Evolutionary conservation across 1,140 invertebrate genomes (phyloP), one percentile per base, ranked within the genome.

Genomic region (Brachystomella parvula): DNA sequence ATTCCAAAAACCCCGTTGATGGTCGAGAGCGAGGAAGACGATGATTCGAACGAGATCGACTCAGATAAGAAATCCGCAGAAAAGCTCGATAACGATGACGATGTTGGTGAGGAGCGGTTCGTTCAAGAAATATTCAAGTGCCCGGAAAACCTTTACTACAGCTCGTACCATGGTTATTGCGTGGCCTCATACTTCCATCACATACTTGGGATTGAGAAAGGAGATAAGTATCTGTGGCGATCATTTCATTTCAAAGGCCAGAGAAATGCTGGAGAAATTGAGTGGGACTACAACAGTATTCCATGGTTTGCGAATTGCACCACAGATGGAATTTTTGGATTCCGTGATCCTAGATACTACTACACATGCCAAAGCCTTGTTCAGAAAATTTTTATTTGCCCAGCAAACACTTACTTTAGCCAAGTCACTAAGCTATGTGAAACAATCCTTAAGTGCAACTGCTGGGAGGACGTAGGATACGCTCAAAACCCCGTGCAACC

Each of bases 271-370:
- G 6, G 53, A 24, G 53, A 29, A 29, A 21, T 57, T 21, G 53
- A 6, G 6, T 57, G 53, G 53, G 21, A 57, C 21, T 29, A 24
- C 21, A 24, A 60, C 3, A 21, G 26, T 1, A 30, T 70, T 29
- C 71, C 71, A 56, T 72, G 71, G 71, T 17, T 63, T 2, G 17
- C 56, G 12, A 1, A 12, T 19, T 72, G 71, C 32, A 28, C 2
- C 19, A 32, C 44, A n/a, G 56, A 67, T 47, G 68, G 65, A 21
- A 70, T 49, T n/a, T 59, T 63, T 63, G 28, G 31, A 33, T 2
- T 70, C 24, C 39, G 68, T 49, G 71, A 72, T 57, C 71, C 71
- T 1, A 31, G 71, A 21, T 72, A 67, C 32, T 72, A 70, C 39
- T 31, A n/a, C 24, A 17, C 6, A 9, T 69, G 64, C 30, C 61